Conservation (phyloP, 2,797 vertebrate genomes). For the Acestrorhynchus altus region DNA sequence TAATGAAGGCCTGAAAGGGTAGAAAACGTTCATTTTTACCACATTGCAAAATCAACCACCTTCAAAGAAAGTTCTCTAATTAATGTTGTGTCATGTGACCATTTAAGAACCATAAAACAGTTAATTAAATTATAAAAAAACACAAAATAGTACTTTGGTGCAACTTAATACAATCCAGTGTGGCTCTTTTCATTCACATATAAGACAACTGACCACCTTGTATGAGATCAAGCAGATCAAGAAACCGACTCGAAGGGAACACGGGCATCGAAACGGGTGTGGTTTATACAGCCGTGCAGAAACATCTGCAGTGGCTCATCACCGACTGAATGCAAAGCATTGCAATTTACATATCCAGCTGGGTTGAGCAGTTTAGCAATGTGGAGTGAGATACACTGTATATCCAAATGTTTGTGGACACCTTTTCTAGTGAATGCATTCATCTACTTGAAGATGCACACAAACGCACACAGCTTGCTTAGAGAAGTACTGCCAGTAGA, state of each 20-base stretch:
- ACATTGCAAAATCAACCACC: neutral
- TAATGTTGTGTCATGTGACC: too few species aligned
- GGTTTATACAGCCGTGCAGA: neutral
- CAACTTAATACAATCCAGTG: neutral
- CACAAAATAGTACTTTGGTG: neutral
- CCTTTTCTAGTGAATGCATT: too few species aligned
- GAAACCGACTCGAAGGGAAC: too few species aligned
- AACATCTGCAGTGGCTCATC: neutral
- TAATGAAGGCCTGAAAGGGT: neutral
- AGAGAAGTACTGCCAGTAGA: too few species aligned
- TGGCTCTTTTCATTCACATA: neutral
- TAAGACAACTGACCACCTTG: neutral
- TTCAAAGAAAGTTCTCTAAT: neutral
- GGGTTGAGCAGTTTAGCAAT: neutral
- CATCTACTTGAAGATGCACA: too few species aligned
- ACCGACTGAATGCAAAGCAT: constrained; percentile 48
- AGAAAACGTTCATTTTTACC: neutral
- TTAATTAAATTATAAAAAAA: neutral
- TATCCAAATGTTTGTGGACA: too few species aligned
- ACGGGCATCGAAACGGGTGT: neutral
- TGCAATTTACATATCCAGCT: constrained; percentile 43
- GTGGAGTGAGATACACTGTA: neutral
- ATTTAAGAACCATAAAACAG: too few species aligned
- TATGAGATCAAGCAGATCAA: neutral
- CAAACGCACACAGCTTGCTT: too few species aligned